phyloP scores from a whole-genome alignment of 2,888 invertebrate genomes.

The Drosophila rellima region DNA sequence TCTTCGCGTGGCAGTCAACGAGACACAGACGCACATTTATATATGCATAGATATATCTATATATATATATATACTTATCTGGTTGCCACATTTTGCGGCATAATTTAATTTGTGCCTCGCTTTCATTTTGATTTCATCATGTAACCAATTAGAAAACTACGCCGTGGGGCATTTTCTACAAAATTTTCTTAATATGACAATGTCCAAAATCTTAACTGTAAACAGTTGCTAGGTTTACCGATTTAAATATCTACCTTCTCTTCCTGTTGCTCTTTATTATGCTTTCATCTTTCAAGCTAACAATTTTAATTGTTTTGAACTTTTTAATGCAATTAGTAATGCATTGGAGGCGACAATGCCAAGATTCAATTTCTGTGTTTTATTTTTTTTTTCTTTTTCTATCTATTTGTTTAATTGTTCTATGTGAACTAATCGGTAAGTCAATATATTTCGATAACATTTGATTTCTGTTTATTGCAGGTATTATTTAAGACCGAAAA shows the following conservation, averaged over 20 bases:
- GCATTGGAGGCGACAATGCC: too few relatives aligned
- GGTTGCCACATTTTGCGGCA: slow-evolving; percentile 31
- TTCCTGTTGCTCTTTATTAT: neutral
- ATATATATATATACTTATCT: slow-evolving; percentile 10
- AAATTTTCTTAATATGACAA: slow-evolving; percentile 40
- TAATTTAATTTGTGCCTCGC: slow-evolving; percentile 53
- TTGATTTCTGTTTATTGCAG: too few relatives aligned
- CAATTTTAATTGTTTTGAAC: too few relatives aligned
- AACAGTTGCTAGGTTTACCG: slow-evolving; percentile 22
- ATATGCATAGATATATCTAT: neutral
- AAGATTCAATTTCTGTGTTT: too few relatives aligned
- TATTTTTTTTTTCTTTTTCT: too few relatives aligned
- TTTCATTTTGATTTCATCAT: slow-evolving; percentile 40
- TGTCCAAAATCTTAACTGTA: slow-evolving; percentile 46
- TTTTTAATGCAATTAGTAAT: too few relatives aligned
- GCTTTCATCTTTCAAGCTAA: too few relatives aligned
- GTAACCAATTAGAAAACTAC: slow-evolving; percentile 39
- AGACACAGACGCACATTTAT: neutral
- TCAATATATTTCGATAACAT: too few relatives aligned
- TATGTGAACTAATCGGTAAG: too few relatives aligned
- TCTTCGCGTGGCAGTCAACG: slow-evolving; percentile 14
- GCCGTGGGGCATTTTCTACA: slow-evolving; percentile 32
- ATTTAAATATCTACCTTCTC: neutral
- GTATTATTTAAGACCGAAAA: too few relatives aligned
- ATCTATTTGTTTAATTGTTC: too few relatives aligned